A percentile compares a stretch with the other conserved stretches of the same genome.
Conservation (phyloP, 2,113 vertebrate species). For the Muntiacus reevesi region DNA sequence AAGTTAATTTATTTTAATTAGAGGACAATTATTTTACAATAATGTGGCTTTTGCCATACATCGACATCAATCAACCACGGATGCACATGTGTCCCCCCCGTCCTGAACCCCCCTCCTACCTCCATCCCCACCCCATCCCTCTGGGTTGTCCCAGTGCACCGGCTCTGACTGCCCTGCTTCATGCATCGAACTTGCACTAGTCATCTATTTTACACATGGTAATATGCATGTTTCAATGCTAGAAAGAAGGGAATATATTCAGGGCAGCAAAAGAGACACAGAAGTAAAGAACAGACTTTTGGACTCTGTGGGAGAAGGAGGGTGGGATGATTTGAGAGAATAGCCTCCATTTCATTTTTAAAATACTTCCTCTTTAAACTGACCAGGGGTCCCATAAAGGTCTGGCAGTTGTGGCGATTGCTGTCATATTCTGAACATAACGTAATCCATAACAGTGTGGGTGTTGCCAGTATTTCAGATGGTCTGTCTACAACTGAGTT, state of each 20-base stretch:
- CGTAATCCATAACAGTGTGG: constrained; percentile 80
- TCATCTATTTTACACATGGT: neutral
- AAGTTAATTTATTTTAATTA: neutral
- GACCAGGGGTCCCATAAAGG: constrained; percentile 92
- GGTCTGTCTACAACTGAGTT: constrained; percentile 89
- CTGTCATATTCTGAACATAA: constrained; percentile 93
- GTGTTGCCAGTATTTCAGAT: constrained; percentile 88
- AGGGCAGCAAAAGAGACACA: neutral
- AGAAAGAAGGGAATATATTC: neutral
- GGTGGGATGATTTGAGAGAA: neutral
- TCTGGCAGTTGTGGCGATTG: constrained; percentile 95
- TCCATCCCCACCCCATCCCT: neutral
- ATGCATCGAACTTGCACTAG: neutral
- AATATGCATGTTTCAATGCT: neutral
- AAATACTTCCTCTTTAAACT: constrained; percentile 94
- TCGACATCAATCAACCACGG: rapidly evolving
- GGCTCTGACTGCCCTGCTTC: neutral
- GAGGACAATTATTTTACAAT: neutral
- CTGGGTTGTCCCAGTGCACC: rapidly evolving
- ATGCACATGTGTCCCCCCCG: neutral
- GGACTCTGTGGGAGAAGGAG: neutral
- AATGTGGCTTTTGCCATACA: neutral
- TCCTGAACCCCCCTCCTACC: neutral
- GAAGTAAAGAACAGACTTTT: neutral
- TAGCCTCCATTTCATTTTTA: constrained; percentile 74